Evolutionary conservation across 2,113 vertebrate genomes (phyloP).

Genomic region (Sardina pilchardus): DNA sequence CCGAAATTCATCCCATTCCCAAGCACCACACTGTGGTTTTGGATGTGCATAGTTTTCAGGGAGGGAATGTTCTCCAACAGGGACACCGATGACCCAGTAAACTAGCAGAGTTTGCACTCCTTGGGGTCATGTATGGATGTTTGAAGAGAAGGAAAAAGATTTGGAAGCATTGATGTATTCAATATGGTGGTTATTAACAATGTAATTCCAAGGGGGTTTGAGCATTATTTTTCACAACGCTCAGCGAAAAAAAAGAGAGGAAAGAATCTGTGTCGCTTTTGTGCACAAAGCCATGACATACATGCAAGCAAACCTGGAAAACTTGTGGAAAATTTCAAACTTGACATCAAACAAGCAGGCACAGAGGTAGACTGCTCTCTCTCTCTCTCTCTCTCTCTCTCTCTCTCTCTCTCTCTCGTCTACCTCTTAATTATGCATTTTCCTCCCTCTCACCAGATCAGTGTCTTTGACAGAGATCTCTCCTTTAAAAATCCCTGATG

Average conservation of each 20-base stretch:
- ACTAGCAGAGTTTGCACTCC: neutral
- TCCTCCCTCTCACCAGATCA: neutral
- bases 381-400: too few species aligned
- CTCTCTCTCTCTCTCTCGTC: neutral
- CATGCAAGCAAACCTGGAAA: neutral
- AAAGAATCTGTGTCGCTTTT: too few species aligned
- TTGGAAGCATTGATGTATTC: neutral
- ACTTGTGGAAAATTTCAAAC: constrained; percentile 14
- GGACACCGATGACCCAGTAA: neutral
- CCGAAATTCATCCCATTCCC: neutral
- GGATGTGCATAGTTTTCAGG: constrained; percentile 10
- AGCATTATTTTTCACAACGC: neutral
- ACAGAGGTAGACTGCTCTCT: neutral
- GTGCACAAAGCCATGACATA: neutral
- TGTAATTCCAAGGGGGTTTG: neutral
- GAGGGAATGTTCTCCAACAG: neutral
- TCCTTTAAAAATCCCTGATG: constrained; percentile 28
- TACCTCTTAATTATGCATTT: constrained; percentile 4
- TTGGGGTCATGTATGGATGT: neutral
- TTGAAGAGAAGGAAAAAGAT: neutral
- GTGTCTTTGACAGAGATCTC: neutral
- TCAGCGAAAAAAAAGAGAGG: neutral
- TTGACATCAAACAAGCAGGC: constrained; percentile 13
- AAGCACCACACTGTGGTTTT: neutral
- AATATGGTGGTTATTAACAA: neutral